Evolutionary conservation across 2,888 invertebrate genomes (phyloP), one percentile per base, ranked within the genome.

Genomic region (Drosophila colorata): DNA sequence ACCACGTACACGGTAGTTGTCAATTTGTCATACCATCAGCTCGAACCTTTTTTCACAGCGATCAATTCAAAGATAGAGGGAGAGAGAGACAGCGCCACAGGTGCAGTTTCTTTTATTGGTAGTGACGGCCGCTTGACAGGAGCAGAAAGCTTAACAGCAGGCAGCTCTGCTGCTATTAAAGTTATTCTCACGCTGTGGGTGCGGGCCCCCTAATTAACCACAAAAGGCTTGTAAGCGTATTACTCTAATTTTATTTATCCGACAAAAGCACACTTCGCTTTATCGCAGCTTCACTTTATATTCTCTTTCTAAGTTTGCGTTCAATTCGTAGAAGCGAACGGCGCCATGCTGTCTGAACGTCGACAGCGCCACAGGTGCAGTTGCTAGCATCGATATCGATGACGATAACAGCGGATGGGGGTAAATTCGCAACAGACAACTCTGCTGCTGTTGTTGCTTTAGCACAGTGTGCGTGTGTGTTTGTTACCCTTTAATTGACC

Each of bases 401-500:
- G 58, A 14, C 49, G 48, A 57, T 56, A 14, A 25, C 2, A n/a
- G 13, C 4, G 11, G 13, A 16, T 18, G 41, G 43, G 43, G n/a
- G 25, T 51, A 28, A 31, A 20, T 25, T 23, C 3, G 25, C 14
- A 59, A 51, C 31, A 38, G 55, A 40, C 41, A 44, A 35, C 31
- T 14, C 35, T 40, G 8, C 8, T 13, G 8, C 9, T 11, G 20
- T 20, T 20, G 20, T 20, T 20, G 20, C 20, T 20, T 20, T 20
- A 20, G 20, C n/a, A n/a, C n/a, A n/a, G n/a, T n/a, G n/a, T 33
- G 43, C 2, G 25, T 38, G 13, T 11, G 33, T 58, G 52, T 48
- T 57, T 57, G 47, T 55, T 72, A 61, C 35, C 53, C 67, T 68
- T 37, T 83, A 83, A 83, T 83, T 83, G 83, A 85, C 83, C 83